phyloP scores from a whole-genome alignment of 2,797 vertebrate genomes.

The Phyllotis vaccarum region DNA sequence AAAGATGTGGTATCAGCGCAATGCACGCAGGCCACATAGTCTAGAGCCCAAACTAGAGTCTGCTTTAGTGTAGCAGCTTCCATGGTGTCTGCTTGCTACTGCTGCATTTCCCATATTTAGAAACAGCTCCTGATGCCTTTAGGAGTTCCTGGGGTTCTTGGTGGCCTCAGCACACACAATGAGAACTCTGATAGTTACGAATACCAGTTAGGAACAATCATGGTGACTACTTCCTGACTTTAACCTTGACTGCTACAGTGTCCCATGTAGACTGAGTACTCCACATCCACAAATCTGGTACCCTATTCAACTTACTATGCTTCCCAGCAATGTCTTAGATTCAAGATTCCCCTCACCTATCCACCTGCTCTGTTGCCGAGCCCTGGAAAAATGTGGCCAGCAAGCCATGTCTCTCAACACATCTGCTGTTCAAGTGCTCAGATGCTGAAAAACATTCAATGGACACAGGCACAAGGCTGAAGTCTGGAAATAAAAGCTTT shows the following conservation, averaged over 20 bases:
- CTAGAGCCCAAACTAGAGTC: not conserved
- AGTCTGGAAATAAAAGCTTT: constrained; percentile 62
- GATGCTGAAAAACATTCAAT: constrained; percentile 33
- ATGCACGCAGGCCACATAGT: not conserved
- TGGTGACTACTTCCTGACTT: not conserved
- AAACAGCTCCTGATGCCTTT: not conserved
- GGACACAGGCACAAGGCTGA: constrained; percentile 50
- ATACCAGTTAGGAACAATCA: not conserved
- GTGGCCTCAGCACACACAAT: not conserved
- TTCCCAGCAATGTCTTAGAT: no score
- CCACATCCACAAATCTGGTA: not conserved
- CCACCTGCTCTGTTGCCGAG: not conserved
- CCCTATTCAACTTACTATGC: not conserved
- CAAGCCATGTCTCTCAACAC: not conserved
- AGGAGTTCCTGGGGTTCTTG: not conserved
- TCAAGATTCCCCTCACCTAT: rapidly evolving
- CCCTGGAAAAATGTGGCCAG: rapidly evolving
- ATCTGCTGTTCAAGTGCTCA: not conserved
- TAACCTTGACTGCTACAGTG: not conserved
- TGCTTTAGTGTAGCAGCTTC: not conserved
- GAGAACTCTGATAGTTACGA: not conserved
- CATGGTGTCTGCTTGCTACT: not conserved
- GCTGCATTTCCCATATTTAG: not conserved
- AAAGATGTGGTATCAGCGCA: not conserved
- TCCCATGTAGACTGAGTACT: not conserved